These are phyloP conservation scores for Ammodytes marinus DNA, from an alignment of 2,113 vertebrate genomes.

Conservation along the genomic window DNA sequence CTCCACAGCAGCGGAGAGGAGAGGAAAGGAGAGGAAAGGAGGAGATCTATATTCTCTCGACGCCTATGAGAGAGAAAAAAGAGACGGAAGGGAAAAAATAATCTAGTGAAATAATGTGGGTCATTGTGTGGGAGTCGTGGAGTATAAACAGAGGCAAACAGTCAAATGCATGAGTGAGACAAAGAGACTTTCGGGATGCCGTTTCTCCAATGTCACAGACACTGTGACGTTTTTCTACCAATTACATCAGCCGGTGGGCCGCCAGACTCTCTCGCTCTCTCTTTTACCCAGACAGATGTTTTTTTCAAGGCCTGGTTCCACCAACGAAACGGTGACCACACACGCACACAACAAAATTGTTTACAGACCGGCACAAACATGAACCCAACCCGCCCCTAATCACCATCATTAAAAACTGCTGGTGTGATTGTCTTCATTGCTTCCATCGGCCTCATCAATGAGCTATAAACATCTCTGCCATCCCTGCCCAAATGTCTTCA, in stretches of 20 bases:
- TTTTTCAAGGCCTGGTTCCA: constrained; percentile 1
- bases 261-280: not conserved
- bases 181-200: constrained; percentile 43
- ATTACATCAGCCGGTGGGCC: constrained; percentile 40
- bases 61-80: not conserved
- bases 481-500: not conserved
- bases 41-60: constrained; percentile 15
- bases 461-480: not conserved
- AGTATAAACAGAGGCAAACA: constrained; percentile 40
- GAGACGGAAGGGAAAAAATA: not conserved
- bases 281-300: constrained; percentile 31
- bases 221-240: constrained; percentile 47
- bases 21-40: constrained; percentile 23
- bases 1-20: constrained; percentile 30
- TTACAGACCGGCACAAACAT: constrained; percentile 32
- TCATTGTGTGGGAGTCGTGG: constrained; percentile 35
- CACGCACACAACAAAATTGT: constrained; percentile 20
- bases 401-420: constrained; percentile 17
- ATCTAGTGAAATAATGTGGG: constrained; percentile 32
- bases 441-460: constrained; percentile 13
- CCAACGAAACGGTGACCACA: constrained; percentile 37
- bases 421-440: constrained; percentile 28
- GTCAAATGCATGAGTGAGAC: constrained; percentile 26
- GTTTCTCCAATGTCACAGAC: constrained; percentile 40
- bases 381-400: constrained; percentile 10